Evolutionary conservation across 2,888 invertebrate genomes (phyloP), one percentile per base, ranked within the genome.

Genomic region (Rhabditophanes sp.): DNA sequence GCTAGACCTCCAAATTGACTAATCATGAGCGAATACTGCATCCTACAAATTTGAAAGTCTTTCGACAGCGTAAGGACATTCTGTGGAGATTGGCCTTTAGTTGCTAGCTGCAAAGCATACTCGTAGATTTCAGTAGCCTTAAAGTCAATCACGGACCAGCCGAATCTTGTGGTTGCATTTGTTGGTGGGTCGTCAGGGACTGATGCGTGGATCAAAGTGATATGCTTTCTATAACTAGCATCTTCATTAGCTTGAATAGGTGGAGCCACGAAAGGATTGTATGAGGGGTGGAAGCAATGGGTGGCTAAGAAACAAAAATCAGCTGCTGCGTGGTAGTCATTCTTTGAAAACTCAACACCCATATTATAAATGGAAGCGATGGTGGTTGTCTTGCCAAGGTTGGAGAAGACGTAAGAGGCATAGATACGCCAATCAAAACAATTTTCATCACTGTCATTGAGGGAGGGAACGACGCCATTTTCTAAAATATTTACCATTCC

Each of bases 221-320:
- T 50, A 34, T 57, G 46, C n/a, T 42, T 41, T 3, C 55, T 45
- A n/a, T 32, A 33, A 9, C 43, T 38, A 7, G 37, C 40, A 12
- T 50, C 42, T 4, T 43, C 46, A 17, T 42, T 42, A 11, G 43
- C 42, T 33, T 22, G 40, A 37, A 16, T 6, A 19, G 23, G 12
- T 1, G 17, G n/a, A 9, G 21, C 34, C n/a, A 25, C 25, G 1
- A 30, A 14, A 14, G n/a, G n/a, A n/a, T n/a, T n/a, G n/a, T n/a
- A n/a, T 16, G 23, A n/a, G 15, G 33, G 11, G n/a, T 18, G 7
- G 37, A 34, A 17, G 37, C 33, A 7, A 34, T n/a, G n/a, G n/a
- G n/a, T n/a, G n/a, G 85, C 77, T 56, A 96, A 71, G 72, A 88
- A 90, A 68, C 88, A 90, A 69, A 93, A 85, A 67, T 93, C 90